Evolutionary conservation across 2,888 invertebrate genomes (phyloP), one percentile per base, ranked within the genome.

Genomic region (Fissipunctia ypsillon): DNA sequence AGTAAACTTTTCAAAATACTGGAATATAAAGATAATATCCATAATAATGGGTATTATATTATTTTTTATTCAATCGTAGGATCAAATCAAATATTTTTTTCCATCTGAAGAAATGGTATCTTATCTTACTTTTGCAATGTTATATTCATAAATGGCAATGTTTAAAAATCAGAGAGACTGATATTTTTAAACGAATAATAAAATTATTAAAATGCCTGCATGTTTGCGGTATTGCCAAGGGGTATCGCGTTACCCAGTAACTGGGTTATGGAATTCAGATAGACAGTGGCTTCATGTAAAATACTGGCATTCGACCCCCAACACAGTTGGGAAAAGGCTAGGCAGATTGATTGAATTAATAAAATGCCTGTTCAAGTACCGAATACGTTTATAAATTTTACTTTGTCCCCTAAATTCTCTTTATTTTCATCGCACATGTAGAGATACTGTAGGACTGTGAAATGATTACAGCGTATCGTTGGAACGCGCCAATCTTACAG

Each of bases 401-500:
- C 28, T 56, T 31, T 28, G 28, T 31, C 19, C 10, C 10, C 1
- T 10, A 56, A 19, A 63, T 22, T 28, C 28, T 45, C 16, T 43
- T 74, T 57, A 60, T 52, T 31, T n/a, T 16, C 4, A 25, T 52
- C 28, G 52, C 25, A 48, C 28, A 61, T 43, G 22, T 16, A 35
- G 50, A 22, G n/a, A 28, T 48, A 41, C 22, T 60, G 12, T 2
- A 14, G 7, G 35, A 4, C 50, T 2, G 43, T 9, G 28, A 19
- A 31, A 76, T 63, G 77, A 48, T 54, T 43, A 78, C 25, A 10
- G 25, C 12, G 41, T 76, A 59, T 68, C 77, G 28, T 54, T 50
- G 54, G 57, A 28, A 68, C 52, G 52, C 52, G 64, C 14, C 68
- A 43, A 81, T 81, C 50, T 78, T 31, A 28, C 22, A 64, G 68